Conservation (phyloP, 2,888 invertebrate species). For the Plebejus anna region DNA sequence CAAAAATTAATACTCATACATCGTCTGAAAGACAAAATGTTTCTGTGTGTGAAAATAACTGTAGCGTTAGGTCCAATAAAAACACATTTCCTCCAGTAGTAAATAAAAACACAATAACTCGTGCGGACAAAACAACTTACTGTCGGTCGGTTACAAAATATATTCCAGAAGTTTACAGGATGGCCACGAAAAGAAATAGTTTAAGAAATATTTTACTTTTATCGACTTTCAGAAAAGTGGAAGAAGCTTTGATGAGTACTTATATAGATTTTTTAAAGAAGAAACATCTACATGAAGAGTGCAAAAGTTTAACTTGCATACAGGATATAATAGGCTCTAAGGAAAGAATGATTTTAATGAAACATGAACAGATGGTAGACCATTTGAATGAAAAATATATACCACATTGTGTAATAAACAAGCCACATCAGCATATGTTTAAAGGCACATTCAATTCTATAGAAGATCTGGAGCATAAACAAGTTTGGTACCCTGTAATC, state of each 20-base stretch:
- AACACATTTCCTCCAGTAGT: background rate
- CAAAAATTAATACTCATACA: background rate
- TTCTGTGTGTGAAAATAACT: background rate
- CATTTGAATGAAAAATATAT: background rate
- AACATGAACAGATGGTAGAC: background rate
- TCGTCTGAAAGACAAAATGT: background rate
- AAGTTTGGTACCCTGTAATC: background rate
- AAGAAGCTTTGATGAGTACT: slow-evolving; percentile 55
- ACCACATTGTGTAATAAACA: background rate
- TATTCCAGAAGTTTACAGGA: slow-evolving; percentile 50
- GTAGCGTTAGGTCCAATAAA: background rate
- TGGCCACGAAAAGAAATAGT: slow-evolving; percentile 51
- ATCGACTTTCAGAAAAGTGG: slow-evolving; percentile 49
- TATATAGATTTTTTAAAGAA: slow-evolving; percentile 58
- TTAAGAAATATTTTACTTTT: slow-evolving; percentile 52
- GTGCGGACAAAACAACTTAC: slow-evolving; percentile 52
- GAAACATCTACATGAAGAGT: slow-evolving; percentile 43
- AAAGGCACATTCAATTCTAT: background rate
- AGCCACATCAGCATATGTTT: background rate
- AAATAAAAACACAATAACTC: slow-evolving; percentile 5
- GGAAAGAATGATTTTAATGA: background rate
- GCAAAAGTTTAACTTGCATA: background rate
- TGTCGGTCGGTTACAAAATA: slow-evolving; percentile 48
- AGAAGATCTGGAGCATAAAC: background rate
- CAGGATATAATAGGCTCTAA: slow-evolving; percentile 26